Evolutionary conservation across 2,113 vertebrate species (phyloP).

Genomic region (Formicarius rufipectus): DNA sequence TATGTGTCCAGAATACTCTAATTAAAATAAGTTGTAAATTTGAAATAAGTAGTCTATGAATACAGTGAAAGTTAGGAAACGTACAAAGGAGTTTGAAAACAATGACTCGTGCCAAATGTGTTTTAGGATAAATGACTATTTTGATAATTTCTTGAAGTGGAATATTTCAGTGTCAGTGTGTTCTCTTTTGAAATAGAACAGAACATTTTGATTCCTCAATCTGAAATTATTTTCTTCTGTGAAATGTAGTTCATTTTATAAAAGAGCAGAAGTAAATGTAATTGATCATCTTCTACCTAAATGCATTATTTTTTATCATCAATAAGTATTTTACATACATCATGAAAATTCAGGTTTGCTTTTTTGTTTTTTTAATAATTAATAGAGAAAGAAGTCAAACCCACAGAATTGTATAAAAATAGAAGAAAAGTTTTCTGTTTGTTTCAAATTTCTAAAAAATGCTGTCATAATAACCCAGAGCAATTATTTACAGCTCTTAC

Average conservation of each 20-base stretch:
- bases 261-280: neutral
- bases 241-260: neutral
- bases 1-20: neutral
- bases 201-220: neutral
- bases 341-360: neutral
- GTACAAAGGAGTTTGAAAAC: neutral
- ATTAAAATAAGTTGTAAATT: neutral
- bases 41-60: neutral
- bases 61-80: neutral
- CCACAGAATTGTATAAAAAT: neutral
- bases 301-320: neutral
- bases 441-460: neutral
- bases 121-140: neutral
- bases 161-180: neutral
- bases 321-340: neutral
- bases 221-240: neutral
- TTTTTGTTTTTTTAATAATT: fast-evolving
- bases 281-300: neutral
- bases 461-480: neutral
- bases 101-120: neutral
- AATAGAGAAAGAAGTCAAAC: neutral
- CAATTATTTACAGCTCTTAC: neutral
- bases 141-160: neutral
- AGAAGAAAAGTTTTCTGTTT: neutral
- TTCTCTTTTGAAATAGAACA: neutral